Evolutionary conservation across 2,797 vertebrate genomes (phyloP).

Genomic region (Pangasius krempfi): DNA sequence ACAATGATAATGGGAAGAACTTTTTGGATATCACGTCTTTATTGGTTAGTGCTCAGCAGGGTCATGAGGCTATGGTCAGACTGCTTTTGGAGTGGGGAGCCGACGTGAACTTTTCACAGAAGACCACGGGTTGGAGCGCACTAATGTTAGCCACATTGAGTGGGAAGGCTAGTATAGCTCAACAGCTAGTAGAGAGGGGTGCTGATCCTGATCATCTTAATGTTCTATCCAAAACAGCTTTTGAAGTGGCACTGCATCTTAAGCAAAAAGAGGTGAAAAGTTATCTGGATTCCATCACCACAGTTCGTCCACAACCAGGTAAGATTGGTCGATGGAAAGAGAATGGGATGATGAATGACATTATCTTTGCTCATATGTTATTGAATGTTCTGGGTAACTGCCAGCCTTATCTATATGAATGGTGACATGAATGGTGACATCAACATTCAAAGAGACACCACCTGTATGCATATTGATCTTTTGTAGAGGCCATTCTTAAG

Average conservation of each 20-base stretch:
- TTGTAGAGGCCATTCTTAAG: neutral
- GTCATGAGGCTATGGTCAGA: slow-evolving; percentile 82
- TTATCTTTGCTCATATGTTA: neutral
- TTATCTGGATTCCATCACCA: slow-evolving; percentile 91
- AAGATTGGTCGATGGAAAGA: slow-evolving; percentile 14
- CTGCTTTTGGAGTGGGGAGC: slow-evolving; percentile 94
- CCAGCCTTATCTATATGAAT: neutral
- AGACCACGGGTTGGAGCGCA: slow-evolving; percentile 88
- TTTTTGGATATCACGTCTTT: slow-evolving; percentile 87
- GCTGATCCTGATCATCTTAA: slow-evolving; percentile 90
- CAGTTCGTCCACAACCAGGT: slow-evolving; percentile 88
- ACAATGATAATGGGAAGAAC: slow-evolving; percentile 64
- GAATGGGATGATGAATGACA: neutral
- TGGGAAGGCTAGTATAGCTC: slow-evolving; percentile 84
- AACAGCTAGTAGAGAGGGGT: slow-evolving; percentile 90
- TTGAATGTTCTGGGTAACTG: neutral
- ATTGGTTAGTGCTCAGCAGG: slow-evolving; percentile 88
- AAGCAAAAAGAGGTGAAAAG: slow-evolving; percentile 88
- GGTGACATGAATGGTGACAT: neutral
- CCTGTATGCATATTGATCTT: neutral
- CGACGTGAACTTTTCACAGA: slow-evolving; percentile 82
- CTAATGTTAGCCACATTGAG: slow-evolving; percentile 88
- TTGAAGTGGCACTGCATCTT: slow-evolving; percentile 88
- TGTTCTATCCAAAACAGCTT: slow-evolving; percentile 88
- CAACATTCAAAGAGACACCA: neutral